phyloP scores from a whole-genome alignment of 2,888 invertebrate species.

The Catocala nupta region DNA sequence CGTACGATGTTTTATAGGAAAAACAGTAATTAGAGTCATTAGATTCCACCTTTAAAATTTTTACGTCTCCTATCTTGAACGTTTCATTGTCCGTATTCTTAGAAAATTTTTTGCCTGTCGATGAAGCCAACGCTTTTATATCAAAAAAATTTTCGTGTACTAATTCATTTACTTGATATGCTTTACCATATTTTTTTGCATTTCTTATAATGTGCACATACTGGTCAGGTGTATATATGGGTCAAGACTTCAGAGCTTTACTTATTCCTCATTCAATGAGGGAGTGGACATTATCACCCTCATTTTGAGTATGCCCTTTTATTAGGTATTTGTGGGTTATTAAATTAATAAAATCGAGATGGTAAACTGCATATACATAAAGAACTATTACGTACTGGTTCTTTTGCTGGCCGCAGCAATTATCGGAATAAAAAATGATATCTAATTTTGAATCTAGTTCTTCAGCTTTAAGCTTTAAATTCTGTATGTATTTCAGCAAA shows the following conservation, averaged over 20 bases:
- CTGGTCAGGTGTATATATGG: slow-evolving; percentile 14
- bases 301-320: slow-evolving; percentile 28
- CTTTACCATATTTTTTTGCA: background rate
- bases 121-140: background rate
- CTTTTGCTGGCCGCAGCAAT: slow-evolving; percentile 25
- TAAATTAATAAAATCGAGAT: background rate
- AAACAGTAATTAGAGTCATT: background rate
- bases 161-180: background rate
- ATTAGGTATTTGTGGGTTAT: slow-evolving; percentile 31
- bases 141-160: background rate
- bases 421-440: slow-evolving; percentile 29
- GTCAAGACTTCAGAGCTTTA: slow-evolving; percentile 1
- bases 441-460: background rate
- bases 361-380: background rate
- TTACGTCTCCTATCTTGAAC: background rate
- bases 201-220: background rate
- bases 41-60: slow-evolving; percentile 1
- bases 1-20: slow-evolving; percentile 1
- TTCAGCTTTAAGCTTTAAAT: background rate
- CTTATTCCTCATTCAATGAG: slow-evolving; percentile 24
- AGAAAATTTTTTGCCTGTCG: background rate
- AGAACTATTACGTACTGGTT: slow-evolving; percentile 3
- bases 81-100: background rate
- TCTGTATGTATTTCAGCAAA: background rate
- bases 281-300: slow-evolving; percentile 24